Percentiles rank a stretch among this genome's conserved stretches.
phyloP scores from a whole-genome alignment of 2,888 invertebrate species.

The Dasysyrphus tricinctus region DNA sequence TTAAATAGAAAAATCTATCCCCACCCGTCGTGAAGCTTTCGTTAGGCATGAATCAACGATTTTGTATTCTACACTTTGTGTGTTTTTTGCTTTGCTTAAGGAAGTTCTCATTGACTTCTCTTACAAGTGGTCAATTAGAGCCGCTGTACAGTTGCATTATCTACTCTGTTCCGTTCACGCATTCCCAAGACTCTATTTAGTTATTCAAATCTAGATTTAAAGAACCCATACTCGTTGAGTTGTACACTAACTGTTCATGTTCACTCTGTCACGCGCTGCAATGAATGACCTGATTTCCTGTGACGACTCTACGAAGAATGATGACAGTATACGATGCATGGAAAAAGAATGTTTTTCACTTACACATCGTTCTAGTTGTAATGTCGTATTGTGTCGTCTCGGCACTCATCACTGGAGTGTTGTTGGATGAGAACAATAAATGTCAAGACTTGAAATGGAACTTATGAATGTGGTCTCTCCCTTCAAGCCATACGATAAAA shows the following conservation, averaged over 20 bases:
- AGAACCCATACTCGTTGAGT: conserved; percentile 7
- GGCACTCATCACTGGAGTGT: conserved; percentile 9
- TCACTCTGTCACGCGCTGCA: conserved; percentile 62
- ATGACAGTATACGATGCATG: conserved; percentile 47
- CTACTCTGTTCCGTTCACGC: conserved; percentile 17
- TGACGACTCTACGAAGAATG: not conserved
- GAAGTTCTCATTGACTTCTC: conserved; percentile 62
- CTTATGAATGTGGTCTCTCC: not conserved
- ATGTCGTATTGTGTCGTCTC: conserved; percentile 8
- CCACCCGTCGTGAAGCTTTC: not conserved
- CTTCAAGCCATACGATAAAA: not conserved
- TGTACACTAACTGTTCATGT: conserved; percentile 47
- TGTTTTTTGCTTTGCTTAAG: conserved; percentile 24
- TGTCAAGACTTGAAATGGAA: conserved; percentile 37
- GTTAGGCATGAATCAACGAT: not conserved
- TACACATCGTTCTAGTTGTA: conserved; percentile 6
- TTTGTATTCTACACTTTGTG: not conserved
- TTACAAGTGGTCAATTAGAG: conserved; percentile 65
- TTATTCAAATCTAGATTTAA: not conserved
- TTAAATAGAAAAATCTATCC: not conserved
- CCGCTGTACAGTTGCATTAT: conserved; percentile 45
- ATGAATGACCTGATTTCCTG: conserved; percentile 65
- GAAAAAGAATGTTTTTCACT: conserved; percentile 5
- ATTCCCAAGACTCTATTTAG: conserved; percentile 35
- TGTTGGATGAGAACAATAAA: conserved; percentile 49